These are phyloP conservation scores for Autographa pulchrina DNA, from an alignment of 2,888 invertebrate species.

Conservation along the genomic window DNA sequence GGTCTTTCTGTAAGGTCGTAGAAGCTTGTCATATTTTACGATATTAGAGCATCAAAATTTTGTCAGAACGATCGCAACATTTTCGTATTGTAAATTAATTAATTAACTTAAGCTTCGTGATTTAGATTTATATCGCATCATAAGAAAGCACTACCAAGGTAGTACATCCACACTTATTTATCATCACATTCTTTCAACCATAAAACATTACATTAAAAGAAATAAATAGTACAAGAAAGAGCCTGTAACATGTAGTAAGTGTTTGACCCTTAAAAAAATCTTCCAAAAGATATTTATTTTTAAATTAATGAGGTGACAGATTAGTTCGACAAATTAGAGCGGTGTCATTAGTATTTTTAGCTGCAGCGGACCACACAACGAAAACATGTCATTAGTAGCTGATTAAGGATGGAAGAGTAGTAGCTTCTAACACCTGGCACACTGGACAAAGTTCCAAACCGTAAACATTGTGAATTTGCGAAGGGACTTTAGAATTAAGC, in stretches of 20 bases:
- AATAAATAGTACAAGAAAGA: neutral
- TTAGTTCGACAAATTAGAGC: conserved; percentile 57
- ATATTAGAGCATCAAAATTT: no score
- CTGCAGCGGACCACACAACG: conserved; percentile 41
- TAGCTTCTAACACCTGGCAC: neutral
- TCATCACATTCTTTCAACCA: no score
- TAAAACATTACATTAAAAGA: no score
- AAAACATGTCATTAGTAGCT: conserved; percentile 15
- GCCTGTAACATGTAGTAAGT: neutral
- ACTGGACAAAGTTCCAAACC: neutral
- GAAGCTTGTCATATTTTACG: no score
- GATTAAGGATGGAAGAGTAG: conserved; percentile 17
- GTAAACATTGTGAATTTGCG: no score
- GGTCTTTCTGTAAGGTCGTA: conserved; percentile 1
- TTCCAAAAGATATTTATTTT: conserved; percentile 8
- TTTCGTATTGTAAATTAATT: no score
- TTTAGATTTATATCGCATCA: no score
- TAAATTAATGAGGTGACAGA: conserved; percentile 58
- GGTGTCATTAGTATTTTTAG: conserved; percentile 46
- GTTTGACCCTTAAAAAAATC: neutral
- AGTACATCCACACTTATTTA: no score
- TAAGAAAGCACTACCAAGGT: no score
- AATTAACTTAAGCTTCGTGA: no score
- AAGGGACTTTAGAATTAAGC: no score
- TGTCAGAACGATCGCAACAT: no score